phyloP scores from a whole-genome alignment of 2,113 vertebrate species.

The Zootoca vivipara region DNA sequence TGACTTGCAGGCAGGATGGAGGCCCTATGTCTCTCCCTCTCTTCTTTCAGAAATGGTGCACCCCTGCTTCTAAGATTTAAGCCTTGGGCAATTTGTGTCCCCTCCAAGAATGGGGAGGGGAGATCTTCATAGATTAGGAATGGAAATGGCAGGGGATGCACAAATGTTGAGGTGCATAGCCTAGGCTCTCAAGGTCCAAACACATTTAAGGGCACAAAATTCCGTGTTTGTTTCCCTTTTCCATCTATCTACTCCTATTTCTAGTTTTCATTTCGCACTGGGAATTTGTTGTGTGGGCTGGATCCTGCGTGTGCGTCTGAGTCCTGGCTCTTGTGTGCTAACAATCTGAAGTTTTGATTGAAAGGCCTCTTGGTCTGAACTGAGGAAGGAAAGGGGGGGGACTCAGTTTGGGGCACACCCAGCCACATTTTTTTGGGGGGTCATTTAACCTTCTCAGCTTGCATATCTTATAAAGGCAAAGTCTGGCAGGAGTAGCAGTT shows the following conservation, averaged over 20 bases:
- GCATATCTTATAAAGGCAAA: no score
- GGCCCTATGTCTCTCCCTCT: background rate
- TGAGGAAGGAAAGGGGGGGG: fast-evolving
- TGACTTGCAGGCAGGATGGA: no score
- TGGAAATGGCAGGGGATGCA: no score
- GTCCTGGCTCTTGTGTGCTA: background rate
- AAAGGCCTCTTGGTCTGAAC: background rate
- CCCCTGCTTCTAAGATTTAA: background rate
- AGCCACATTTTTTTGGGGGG: no score
- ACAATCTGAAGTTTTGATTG: background rate
- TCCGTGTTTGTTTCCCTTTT: background rate
- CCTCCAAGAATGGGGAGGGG: background rate
- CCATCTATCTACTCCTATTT: background rate
- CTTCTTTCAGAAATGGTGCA: background rate
- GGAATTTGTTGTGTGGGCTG: background rate
- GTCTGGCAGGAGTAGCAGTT: background rate
- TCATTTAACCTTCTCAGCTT: no score
- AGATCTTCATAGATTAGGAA: no score
- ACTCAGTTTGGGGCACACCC: background rate
- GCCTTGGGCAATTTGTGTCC: background rate
- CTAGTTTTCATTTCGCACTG: background rate
- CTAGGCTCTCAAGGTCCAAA: background rate
- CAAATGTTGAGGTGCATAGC: background rate
- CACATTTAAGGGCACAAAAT: background rate
- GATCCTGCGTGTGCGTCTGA: background rate